Conservation (phyloP, 1,140 invertebrate genomes). For the Drosophila subpulchrella region DNA sequence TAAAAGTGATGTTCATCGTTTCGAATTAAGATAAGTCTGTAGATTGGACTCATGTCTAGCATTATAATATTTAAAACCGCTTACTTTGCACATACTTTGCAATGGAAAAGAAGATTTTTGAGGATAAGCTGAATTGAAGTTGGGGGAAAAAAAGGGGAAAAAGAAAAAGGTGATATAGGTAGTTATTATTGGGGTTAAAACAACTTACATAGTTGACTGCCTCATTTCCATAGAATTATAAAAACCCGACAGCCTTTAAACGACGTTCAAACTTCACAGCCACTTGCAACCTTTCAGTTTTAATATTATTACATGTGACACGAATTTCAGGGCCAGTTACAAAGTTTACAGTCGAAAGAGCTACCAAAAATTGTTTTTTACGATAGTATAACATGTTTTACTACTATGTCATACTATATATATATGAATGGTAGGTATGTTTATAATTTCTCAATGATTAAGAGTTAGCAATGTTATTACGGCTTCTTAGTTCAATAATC, state of each 20-base stretch:
- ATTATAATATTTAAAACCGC: no score
- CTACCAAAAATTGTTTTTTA: neutral
- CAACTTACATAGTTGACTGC: conserved; percentile 2
- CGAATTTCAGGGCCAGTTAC: neutral
- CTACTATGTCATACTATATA: no score
- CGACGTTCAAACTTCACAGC: conserved; percentile 2
- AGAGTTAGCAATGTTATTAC: no score
- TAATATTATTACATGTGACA: neutral
- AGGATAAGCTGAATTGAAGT: neutral
- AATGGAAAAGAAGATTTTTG: neutral
- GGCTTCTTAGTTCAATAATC: no score
- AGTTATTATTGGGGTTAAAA: neutral
- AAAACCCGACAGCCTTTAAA: conserved; percentile 10
- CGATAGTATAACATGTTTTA: neutral
- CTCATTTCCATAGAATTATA: conserved; percentile 7
- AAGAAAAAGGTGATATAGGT: neutral
- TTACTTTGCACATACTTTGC: conserved; percentile 25
- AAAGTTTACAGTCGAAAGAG: conserved; percentile 18
- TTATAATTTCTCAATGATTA: no score
- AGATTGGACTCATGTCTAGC: no score
- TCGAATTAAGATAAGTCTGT: neutral
- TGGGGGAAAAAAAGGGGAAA: neutral
- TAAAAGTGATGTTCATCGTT: neutral
- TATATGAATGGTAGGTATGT: no score
- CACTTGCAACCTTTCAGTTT: conserved; percentile 13